Base-by-base conservation (phyloP, 2,888 invertebrate species). In the Brachypalpus laphriformis region DNA sequence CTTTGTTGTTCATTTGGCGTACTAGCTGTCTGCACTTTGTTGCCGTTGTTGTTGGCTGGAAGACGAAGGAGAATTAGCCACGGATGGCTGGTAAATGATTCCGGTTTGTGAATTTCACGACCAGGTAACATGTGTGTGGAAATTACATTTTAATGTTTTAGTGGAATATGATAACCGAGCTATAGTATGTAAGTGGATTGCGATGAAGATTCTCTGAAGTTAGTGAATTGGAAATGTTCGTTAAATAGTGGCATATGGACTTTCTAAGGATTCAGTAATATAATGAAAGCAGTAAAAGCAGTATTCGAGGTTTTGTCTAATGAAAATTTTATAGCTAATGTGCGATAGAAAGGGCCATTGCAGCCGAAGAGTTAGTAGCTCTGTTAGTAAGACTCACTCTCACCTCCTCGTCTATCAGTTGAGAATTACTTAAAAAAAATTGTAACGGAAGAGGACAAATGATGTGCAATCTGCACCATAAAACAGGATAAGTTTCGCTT, bases 131-230 rank as follows among this genome's bases (percentile, higher is more conserved):
- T 81, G 85, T 85, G 85, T 85, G 75, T 75, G 71, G 81, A 85
- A 81, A 85, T 85, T 81, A 81, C 59, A 71, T 85, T 85, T 85
- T 80, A 85, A 85, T 85, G 80, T 80, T 85, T 81, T 47, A 78
- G 74, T 78, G 68, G 57, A 78, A 70, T 74, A 80, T 47, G 28
- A 51, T 59, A 76, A 37, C 47, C 34, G 61, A 47, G 47, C 40
- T 7, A n/a, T 2, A 31, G 8, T 57, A 14, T 18, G 22, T 16
- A 42, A 63, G 54, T 54, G 51, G 57, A 72, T 31, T 59, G 28
- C 40, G 28, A 59, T 59, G 49, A 68, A 61, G 37, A n/a, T 40
- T 40, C 37, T 37, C 40, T 40, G 11, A 54, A 54, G 72, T 22
- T 40, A 14, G 14, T 49, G 28, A 45, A 16, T 11, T n/a, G 51